Percentiles rank a stretch among this genome's conserved stretches.
These are phyloP conservation scores for Heptranchias perlo DNA, from an alignment of 2,113 vertebrate genomes.

Conservation along the genomic window DNA sequence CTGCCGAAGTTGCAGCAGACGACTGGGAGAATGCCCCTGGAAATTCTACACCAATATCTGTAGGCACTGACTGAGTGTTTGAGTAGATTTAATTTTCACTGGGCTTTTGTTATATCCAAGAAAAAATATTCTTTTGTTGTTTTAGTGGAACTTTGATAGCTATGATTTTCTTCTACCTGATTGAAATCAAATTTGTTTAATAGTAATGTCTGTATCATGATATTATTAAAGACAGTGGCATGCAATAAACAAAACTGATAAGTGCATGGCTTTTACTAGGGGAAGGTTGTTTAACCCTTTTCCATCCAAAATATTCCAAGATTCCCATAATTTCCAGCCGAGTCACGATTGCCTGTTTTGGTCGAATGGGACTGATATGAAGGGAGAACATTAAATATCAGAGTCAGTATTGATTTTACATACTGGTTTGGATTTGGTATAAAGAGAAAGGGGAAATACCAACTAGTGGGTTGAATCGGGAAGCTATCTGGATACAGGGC, in stretches of 20 bases:
- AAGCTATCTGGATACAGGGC: no score
- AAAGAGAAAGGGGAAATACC: background rate
- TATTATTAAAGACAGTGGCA: background rate
- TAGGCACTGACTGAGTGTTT: background rate
- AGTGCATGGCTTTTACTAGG: background rate
- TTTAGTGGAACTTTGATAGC: background rate
- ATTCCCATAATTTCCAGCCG: background rate
- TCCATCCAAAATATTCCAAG: background rate
- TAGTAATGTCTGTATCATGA: background rate
- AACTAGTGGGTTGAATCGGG: no score
- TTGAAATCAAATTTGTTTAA: background rate
- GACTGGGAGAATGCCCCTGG: background rate
- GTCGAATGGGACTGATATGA: background rate
- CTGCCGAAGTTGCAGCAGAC: background rate
- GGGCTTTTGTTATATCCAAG: background rate
- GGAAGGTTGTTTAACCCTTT: background rate
- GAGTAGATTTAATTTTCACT: background rate
- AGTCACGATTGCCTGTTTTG: background rate
- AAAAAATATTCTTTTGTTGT: background rate
- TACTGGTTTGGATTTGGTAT: background rate
- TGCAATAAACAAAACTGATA: background rate
- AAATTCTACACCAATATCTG: background rate
- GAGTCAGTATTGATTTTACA: background rate
- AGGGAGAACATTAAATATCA: background rate
- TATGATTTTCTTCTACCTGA: background rate